phyloP scores from a whole-genome alignment of 2,113 vertebrate species.

The Meles meles region DNA sequence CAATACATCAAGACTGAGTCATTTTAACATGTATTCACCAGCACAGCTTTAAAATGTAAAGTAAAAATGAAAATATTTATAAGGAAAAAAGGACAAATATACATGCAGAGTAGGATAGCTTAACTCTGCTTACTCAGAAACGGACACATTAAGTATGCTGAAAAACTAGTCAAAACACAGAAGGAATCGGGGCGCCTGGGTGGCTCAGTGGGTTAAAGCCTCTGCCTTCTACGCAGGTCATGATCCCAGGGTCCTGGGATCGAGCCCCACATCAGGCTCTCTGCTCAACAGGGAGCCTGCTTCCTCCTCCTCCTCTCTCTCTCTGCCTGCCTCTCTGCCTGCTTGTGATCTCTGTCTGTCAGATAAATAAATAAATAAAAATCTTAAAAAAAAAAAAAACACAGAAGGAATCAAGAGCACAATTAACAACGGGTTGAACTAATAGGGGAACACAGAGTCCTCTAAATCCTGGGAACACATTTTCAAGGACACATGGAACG shows the following conservation, averaged over 20 bases:
- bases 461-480: neutral
- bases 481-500: neutral
- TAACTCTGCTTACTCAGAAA: neutral
- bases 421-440: fast-evolving
- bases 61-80: neutral
- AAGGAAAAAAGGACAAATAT: neutral
- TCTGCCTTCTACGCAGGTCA: too few species aligned
- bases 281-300: too few species aligned
- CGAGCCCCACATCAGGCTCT: too few species aligned
- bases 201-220: too few species aligned
- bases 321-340: too few species aligned
- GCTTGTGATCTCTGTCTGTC: too few species aligned
- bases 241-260: too few species aligned
- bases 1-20: fast-evolving
- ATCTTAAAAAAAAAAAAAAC: too few species aligned
- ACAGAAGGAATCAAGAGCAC: neutral
- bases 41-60: neutral
- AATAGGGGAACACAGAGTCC: neutral
- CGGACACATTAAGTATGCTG: neutral
- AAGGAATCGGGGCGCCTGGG: too few species aligned
- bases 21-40: neutral
- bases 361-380: too few species aligned
- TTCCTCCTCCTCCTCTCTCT: too few species aligned
- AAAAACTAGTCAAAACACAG: too few species aligned
- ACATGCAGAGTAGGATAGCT: fast-evolving